Base-by-base conservation (phyloP, 1,140 invertebrate genomes). In the Thaumatotibia leucotreta region DNA sequence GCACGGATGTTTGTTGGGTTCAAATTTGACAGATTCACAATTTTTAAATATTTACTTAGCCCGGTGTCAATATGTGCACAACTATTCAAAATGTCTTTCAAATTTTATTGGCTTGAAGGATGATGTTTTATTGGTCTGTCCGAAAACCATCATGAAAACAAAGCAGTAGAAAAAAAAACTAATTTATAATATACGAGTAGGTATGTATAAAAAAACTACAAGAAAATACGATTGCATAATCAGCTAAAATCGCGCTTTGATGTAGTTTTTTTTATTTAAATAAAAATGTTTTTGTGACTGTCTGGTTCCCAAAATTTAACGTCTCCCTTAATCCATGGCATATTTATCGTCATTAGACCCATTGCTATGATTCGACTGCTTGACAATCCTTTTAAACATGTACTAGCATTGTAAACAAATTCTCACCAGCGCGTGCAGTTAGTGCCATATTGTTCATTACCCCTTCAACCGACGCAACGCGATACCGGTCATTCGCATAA, bases 281-380 rank as follows among this genome's bases (percentile, higher is more conserved):
- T 20, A 4, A 20, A 45, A 45, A 6, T 39, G 35, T 20, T 20
- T 17, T 45, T 45, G 20, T 45, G 22, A 9, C 11, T 52, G 50
- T 22, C 20, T 8, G 9, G 23, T 24, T 24, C 11, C 23, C n/a
- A 52, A 24, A 24, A 20, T 14, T 23, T 50, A 22, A 22, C 22
- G 23, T 14, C 22, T 10, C 20, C 50, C 50, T 22, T 27, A 52
- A 52, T 24, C 50, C 20, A 10, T 24, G 3, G 23, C 9, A n/a
- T 27, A 52, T 52, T 52, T 52, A 52, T 52, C 50, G 24, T 52
- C 50, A 52, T 52, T 52, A 52, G 50, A 11, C 10, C 23, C n/a
- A 52, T 27, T 52, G 50, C 10, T 52, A 24, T 52, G 50, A 52
- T 52, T 10, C n/a, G 20, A 52, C 50, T 24, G n/a, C 24, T 52